These are phyloP conservation scores for Chydorus sphaericus DNA, from an alignment of 2,888 invertebrate genomes.

Conservation along the genomic window DNA sequence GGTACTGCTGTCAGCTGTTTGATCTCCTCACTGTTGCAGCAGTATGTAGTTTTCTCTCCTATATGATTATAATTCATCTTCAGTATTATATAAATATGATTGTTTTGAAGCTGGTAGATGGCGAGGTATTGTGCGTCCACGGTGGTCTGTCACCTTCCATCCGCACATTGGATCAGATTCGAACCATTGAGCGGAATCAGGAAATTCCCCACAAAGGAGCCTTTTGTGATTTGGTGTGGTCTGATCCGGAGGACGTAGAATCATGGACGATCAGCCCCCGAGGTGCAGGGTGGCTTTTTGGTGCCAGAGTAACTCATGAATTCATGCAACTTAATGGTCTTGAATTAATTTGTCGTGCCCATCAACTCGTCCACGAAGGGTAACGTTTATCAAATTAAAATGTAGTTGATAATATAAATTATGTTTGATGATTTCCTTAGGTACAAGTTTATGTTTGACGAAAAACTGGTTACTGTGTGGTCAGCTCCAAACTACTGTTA, in stretches of 20 bases:
- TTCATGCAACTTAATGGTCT: slow-evolving; percentile 89
- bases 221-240: slow-evolving; percentile 98
- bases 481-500: slow-evolving; percentile 99
- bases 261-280: slow-evolving; percentile 87
- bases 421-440: slow-evolving; percentile 42
- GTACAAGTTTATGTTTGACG: slow-evolving; percentile 97
- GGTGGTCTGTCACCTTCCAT: slow-evolving; percentile 96
- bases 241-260: slow-evolving; percentile 94
- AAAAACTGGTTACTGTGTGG: slow-evolving; percentile 95
- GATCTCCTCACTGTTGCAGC: slow-evolving; percentile 95
- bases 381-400: too few relatives aligned
- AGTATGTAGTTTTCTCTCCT: slow-evolving; percentile 33
- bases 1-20: slow-evolving; percentile 94
- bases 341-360: slow-evolving; percentile 89
- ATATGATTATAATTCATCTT: neutral
- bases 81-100: neutral
- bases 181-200: slow-evolving; percentile 86
- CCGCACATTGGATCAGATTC: slow-evolving; percentile 89
- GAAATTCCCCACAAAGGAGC: slow-evolving; percentile 96
- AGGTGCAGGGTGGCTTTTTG: slow-evolving; percentile 96
- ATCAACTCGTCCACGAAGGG: slow-evolving; percentile 98
- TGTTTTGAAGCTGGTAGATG: slow-evolving; percentile 73
- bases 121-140: slow-evolving; percentile 90
- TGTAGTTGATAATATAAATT: neutral
- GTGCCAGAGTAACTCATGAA: slow-evolving; percentile 79